phyloP scores from a whole-genome alignment of 2,797 vertebrate genomes.

The Molothrus ater region DNA sequence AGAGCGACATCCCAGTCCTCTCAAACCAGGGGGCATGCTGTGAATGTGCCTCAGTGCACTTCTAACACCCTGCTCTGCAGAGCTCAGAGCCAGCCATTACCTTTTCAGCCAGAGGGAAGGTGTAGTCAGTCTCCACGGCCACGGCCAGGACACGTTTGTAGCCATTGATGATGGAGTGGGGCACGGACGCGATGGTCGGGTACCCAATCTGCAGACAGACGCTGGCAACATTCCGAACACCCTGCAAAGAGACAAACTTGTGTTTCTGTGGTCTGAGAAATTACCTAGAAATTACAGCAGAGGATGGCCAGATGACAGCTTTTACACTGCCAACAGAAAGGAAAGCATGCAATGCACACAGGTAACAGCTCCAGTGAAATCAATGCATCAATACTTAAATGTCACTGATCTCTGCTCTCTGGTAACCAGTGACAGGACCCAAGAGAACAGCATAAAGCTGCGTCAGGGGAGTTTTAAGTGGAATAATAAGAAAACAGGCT shows the following conservation, averaged over 20 bases:
- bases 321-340: fast-evolving
- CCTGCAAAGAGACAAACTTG: slow-evolving; percentile 68
- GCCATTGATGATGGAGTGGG: slow-evolving; percentile 93
- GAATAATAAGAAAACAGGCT: not conserved
- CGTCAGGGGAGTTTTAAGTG: not conserved
- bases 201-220: slow-evolving; percentile 96
- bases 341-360: fast-evolving
- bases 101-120: slow-evolving; percentile 97
- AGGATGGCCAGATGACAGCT: fast-evolving
- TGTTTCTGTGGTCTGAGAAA: not conserved
- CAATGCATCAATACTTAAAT: not conserved
- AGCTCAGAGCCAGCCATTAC: slow-evolving; percentile 65
- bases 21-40: fast-evolving
- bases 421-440: not conserved
- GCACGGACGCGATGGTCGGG: slow-evolving; percentile 93
- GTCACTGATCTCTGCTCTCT: not conserved
- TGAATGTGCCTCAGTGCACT: fast-evolving
- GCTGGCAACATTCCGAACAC: slow-evolving; percentile 95
- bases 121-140: slow-evolving; percentile 92
- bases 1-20: not conserved
- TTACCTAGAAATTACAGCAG: fast-evolving
- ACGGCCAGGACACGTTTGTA: slow-evolving; percentile 95
- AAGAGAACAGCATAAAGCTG: fast-evolving
- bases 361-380: not conserved
- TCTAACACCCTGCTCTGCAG: not conserved